These are phyloP conservation scores for Linnaemya tessellans DNA, from an alignment of 2,888 invertebrate genomes.

Conservation along the genomic window DNA sequence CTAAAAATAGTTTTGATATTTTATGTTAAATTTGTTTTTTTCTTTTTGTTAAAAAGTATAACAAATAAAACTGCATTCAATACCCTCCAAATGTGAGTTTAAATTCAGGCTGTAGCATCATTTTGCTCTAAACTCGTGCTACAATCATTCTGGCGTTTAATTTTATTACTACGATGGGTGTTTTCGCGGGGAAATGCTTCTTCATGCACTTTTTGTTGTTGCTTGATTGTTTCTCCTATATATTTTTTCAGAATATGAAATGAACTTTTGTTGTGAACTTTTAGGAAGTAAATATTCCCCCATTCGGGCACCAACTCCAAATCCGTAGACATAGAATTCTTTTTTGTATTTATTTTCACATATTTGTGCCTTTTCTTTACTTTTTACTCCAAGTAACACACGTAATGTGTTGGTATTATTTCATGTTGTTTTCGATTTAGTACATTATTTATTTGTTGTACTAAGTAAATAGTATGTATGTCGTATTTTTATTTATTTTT, in stretches of 20 bases:
- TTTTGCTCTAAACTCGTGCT: slow-evolving; percentile 23
- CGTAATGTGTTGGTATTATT: slow-evolving; percentile 7
- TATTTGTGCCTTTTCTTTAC: slow-evolving; percentile 14
- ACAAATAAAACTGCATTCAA: slow-evolving; percentile 25
- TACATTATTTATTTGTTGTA: slow-evolving; percentile 11
- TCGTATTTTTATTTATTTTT: slow-evolving; percentile 12
- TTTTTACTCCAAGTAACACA: slow-evolving; percentile 31
- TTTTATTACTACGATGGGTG: slow-evolving; percentile 26
- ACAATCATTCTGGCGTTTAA: slow-evolving; percentile 26
- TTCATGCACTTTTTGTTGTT: slow-evolving; percentile 20
- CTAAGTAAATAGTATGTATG: slow-evolving; percentile 3
- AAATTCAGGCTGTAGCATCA: slow-evolving; percentile 27
- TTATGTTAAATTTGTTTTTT: slow-evolving; percentile 5
- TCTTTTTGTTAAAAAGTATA: not conserved
- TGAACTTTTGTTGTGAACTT: slow-evolving; percentile 66
- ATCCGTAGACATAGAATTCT: slow-evolving; percentile 55
- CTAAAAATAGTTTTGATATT: slow-evolving; percentile 58
- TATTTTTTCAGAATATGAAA: slow-evolving; percentile 36
- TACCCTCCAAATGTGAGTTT: slow-evolving; percentile 42
- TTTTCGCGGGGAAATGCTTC: slow-evolving; percentile 10
- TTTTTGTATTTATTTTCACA: not conserved
- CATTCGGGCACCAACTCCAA: slow-evolving; percentile 56
- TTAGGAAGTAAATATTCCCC: slow-evolving; percentile 63
- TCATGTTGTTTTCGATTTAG: not conserved
- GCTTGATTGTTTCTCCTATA: not conserved